Evolutionary conservation across 2,888 invertebrate genomes (phyloP).

Genomic region (Diarsia dahlii): DNA sequence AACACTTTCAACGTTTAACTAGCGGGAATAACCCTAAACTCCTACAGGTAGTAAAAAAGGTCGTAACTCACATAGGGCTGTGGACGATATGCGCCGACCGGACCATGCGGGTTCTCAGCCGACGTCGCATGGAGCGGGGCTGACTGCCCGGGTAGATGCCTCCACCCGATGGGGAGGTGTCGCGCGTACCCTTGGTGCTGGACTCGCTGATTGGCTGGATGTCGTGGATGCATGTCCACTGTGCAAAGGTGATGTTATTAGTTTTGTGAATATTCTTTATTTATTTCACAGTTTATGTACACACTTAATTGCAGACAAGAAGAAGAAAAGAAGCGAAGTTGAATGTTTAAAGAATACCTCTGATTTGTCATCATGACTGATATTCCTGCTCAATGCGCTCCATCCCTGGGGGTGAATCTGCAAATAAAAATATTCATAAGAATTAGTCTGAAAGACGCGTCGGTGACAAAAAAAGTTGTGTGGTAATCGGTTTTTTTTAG

Average conservation of each 20-base stretch:
- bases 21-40: not conserved
- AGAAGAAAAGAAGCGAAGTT: not conserved
- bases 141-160: conserved; percentile 53
- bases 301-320: not conserved
- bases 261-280: not conserved
- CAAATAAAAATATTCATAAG: conserved; percentile 33
- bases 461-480: too few species aligned
- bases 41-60: not conserved
- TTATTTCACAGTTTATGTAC: not conserved
- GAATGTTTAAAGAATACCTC: conserved; percentile 90
- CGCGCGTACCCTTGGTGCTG: conserved; percentile 75
- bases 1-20: not conserved
- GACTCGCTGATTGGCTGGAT: conserved; percentile 93
- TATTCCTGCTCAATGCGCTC: conserved; percentile 96
- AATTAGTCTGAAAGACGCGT: too few species aligned
- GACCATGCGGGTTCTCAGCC: conserved; percentile 65
- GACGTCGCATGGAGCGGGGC: conserved; percentile 60
- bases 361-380: conserved; percentile 95
- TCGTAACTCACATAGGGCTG: conserved; percentile 53
- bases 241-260: conserved; percentile 29
- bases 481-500: too few species aligned
- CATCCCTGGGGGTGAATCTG: conserved; percentile 97
- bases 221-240: conserved; percentile 98
- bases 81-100: conserved; percentile 52
- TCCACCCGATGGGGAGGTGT: conserved; percentile 63